A percentile compares a stretch with the other conserved stretches of the same genome.
Evolutionary conservation across 2,888 invertebrate genomes (phyloP).

Genomic region (Physocephala rufipes): DNA sequence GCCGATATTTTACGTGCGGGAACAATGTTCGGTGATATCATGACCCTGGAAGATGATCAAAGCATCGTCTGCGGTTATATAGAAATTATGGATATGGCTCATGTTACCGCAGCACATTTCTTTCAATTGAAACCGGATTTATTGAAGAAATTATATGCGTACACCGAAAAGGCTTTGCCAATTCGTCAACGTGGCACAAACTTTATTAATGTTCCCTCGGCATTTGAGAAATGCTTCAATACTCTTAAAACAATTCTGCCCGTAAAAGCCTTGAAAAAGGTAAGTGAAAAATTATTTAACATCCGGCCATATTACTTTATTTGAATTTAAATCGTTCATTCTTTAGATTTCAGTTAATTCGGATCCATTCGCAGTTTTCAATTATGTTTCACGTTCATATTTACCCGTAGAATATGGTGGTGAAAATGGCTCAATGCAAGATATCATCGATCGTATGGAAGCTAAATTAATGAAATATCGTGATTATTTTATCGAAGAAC

Average conservation of each 20-base stretch:
- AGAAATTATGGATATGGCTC: conserved; percentile 70
- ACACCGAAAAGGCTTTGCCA: conserved; percentile 72
- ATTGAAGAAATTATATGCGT: conserved; percentile 71
- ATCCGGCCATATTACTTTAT: neutral
- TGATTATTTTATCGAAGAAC: conserved; percentile 57
- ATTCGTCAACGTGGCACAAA: conserved; percentile 72
- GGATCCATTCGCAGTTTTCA: conserved; percentile 70
- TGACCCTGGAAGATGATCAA: conserved; percentile 73
- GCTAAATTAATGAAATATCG: conserved; percentile 53
- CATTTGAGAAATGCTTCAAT: conserved; percentile 71
- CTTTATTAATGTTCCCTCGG: conserved; percentile 71
- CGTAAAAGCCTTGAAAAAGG: conserved; percentile 72
- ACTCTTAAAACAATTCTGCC: conserved; percentile 72
- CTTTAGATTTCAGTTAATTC: conserved; percentile 70
- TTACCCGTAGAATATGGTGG: conserved; percentile 76
- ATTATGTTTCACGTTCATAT: conserved; percentile 69
- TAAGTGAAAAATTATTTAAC: conserved; percentile 64
- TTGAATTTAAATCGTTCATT: neutral
- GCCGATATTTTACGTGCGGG: conserved; percentile 69
- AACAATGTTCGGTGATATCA: conserved; percentile 72
- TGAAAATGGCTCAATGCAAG: conserved; percentile 66
- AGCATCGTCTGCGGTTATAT: conserved; percentile 69
- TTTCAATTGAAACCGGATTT: conserved; percentile 71
- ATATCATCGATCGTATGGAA: conserved; percentile 60
- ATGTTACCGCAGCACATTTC: conserved; percentile 69